Conservation (phyloP, 2,888 invertebrate genomes). For the Diploptera punctata region DNA sequence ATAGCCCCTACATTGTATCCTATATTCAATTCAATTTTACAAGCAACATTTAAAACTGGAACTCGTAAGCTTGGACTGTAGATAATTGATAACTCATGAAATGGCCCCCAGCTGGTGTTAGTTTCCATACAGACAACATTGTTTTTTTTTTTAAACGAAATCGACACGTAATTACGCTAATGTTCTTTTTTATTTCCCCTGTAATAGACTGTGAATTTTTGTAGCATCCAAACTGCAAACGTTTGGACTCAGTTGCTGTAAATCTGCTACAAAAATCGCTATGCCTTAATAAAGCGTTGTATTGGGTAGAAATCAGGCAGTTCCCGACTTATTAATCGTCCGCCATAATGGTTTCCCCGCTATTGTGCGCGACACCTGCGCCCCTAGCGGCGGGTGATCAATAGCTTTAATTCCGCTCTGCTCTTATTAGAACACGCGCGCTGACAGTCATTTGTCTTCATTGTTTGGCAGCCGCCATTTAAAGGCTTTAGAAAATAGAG, state of each 20-base stretch:
- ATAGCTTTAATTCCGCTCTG: constrained; percentile 40
- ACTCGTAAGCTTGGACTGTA: too few species aligned
- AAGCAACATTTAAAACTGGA: too few species aligned
- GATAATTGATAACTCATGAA: neutral
- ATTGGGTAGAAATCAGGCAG: constrained; percentile 10
- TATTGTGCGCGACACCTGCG: constrained; percentile 37
- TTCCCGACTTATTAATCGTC: constrained; percentile 31
- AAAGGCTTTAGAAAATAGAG: constrained; percentile 29
- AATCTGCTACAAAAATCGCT: constrained; percentile 11
- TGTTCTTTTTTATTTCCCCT: neutral
- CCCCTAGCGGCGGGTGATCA: constrained; percentile 41
- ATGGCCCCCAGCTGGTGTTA: neutral
- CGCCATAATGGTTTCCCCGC: constrained; percentile 33
- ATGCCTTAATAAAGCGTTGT: constrained; percentile 21
- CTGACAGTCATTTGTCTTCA: constrained; percentile 38
- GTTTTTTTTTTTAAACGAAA: neutral
- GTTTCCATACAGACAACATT: neutral
- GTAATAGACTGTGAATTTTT: constrained; percentile 4
- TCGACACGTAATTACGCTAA: neutral
- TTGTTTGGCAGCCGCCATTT: constrained; percentile 36
- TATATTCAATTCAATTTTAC: too few species aligned
- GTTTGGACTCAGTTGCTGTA: neutral
- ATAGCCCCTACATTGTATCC: too few species aligned
- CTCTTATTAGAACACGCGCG: constrained; percentile 33
- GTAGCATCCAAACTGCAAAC: neutral